Evolutionary conservation across 1,140 invertebrate genomes (phyloP).

Genomic region (Pentalonia nigronervosa): DNA sequence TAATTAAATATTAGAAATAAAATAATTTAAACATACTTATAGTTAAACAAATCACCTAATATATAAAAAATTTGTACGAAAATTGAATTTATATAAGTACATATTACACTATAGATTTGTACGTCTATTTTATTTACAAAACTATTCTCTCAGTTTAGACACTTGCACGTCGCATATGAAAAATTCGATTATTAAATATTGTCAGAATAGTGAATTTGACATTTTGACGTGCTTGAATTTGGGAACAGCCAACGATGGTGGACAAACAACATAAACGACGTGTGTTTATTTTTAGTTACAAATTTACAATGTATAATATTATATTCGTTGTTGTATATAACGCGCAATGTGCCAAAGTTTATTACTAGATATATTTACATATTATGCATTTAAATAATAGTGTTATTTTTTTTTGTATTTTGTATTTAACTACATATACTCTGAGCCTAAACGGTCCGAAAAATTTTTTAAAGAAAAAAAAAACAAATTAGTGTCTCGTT

Average conservation of each 20-base stretch:
- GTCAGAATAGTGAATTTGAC: background rate
- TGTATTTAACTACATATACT: background rate
- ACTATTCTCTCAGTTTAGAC: background rate
- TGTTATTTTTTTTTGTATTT: background rate
- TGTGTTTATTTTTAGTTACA: slow-evolving; percentile 4
- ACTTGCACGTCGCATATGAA: background rate
- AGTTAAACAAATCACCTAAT: too few species aligned
- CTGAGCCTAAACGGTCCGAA: slow-evolving; percentile 28
- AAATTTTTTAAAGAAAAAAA: background rate
- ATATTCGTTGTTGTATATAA: background rate
- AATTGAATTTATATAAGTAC: too few species aligned
- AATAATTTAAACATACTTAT: background rate
- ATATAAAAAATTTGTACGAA: background rate
- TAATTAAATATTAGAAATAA: background rate
- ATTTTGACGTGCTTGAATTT: slow-evolving; percentile 14
- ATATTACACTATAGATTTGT: background rate
- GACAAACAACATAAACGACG: background rate
- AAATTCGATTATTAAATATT: slow-evolving; percentile 18
- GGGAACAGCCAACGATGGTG: background rate
- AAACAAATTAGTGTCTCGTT: slow-evolving; percentile 50
- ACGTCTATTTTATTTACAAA: background rate
- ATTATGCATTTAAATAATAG: background rate
- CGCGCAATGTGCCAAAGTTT: slow-evolving; percentile 24
- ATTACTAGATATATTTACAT: background rate
- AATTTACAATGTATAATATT: background rate